Conservation (phyloP, 2,888 invertebrate species). For the Blastobasis lacticolella region DNA sequence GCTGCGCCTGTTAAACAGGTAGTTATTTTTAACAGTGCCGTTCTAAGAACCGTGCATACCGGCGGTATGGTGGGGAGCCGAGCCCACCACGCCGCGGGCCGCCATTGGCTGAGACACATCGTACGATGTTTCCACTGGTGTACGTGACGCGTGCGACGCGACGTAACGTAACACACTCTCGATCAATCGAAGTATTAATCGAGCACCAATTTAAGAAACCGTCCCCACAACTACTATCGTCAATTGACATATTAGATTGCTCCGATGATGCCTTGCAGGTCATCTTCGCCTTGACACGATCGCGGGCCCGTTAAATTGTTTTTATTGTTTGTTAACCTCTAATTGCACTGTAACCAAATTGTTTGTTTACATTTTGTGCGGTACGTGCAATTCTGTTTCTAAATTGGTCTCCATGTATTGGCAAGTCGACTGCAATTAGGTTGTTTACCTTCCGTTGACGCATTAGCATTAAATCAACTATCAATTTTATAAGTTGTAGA, state of each 20-base stretch:
- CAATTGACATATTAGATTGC: conserved; percentile 56
- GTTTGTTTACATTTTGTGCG: conserved; percentile 7
- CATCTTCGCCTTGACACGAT: conserved; percentile 48
- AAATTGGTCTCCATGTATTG: not conserved
- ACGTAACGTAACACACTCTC: conserved; percentile 40
- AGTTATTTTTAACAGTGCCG: conserved; percentile 69
- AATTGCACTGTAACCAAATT: conserved; percentile 7
- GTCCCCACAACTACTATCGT: conserved; percentile 13
- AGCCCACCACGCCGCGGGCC: conserved; percentile 57
- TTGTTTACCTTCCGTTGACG: too few species aligned
- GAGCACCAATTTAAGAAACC: conserved; percentile 53
- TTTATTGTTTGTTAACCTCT: conserved; percentile 29
- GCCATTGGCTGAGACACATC: conserved; percentile 58
- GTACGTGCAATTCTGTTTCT: not conserved
- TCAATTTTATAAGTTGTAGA: too few species aligned
- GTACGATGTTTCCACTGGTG: conserved; percentile 60
- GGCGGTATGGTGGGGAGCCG: conserved; percentile 59
- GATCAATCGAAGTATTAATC: conserved; percentile 48
- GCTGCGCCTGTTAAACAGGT: conserved; percentile 56
- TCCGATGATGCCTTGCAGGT: conserved; percentile 53
- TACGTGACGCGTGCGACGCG: conserved; percentile 34
- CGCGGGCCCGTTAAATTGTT: conserved; percentile 32
- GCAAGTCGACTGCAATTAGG: not conserved
- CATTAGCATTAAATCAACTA: too few species aligned
- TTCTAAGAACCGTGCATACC: conserved; percentile 64